A percentile compares a stretch with the other conserved stretches of the same genome.
phyloP scores from a whole-genome alignment of 1,140 invertebrate species.

The Scaptomyza hsui region DNA sequence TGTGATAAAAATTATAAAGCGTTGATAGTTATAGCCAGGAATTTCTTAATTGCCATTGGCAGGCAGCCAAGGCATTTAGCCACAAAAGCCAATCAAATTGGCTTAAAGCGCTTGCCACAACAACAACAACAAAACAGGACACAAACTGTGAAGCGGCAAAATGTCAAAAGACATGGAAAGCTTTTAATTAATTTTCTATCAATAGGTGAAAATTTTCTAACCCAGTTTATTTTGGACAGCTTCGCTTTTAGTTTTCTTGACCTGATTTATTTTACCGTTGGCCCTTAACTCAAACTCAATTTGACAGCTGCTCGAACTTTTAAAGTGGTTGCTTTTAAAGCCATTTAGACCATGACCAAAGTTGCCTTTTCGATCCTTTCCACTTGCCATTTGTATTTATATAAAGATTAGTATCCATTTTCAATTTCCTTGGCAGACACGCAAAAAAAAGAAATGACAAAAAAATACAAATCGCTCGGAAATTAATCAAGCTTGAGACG shows the following conservation, averaged over 20 bases:
- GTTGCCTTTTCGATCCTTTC: too few relatives aligned
- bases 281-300: not conserved
- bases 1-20: slow-evolving; percentile 79
- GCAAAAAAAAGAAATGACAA: not conserved
- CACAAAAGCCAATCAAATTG: slow-evolving; percentile 45
- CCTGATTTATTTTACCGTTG: slow-evolving; percentile 19
- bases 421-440: slow-evolving; percentile 41
- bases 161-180: slow-evolving; percentile 36
- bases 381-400: not conserved
- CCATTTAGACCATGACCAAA: slow-evolving; percentile 12
- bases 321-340: not conserved
- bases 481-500: slow-evolving; percentile 32
- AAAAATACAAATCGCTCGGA: slow-evolving; percentile 11
- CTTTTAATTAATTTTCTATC: slow-evolving; percentile 49
- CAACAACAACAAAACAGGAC: slow-evolving; percentile 7
- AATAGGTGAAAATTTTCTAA: not conserved
- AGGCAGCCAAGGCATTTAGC: not conserved
- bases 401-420: slow-evolving; percentile 33
- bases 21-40: slow-evolving; percentile 57
- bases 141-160: slow-evolving; percentile 38
- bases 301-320: not conserved
- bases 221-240: slow-evolving; percentile 10
- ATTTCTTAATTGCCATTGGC: slow-evolving; percentile 67
- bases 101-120: slow-evolving; percentile 1
- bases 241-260: slow-evolving; percentile 1